Base-by-base conservation (phyloP, 1,140 invertebrate species). In the Triops longicaudatus region DNA sequence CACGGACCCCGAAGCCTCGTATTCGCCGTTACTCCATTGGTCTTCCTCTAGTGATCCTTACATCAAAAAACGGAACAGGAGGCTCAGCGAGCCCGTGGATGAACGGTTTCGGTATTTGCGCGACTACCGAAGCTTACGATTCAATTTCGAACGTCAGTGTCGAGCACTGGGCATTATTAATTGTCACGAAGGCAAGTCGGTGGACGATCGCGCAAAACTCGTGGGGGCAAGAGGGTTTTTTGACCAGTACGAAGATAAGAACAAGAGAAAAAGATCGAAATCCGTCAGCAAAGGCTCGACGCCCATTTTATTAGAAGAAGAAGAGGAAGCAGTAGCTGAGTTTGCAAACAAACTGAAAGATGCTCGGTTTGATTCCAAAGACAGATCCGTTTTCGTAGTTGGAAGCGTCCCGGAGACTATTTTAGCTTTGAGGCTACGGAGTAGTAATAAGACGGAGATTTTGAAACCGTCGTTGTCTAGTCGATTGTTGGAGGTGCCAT, bases 61-160 rank as follows among this genome's bases (percentile, higher is more conserved):
- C 17, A 14, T 63, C 50, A 63, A 63, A 22, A 63, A 63, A 63
- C 50, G 50, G 22, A 63, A 75, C 72, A 14, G 37, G 26, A 26
- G 44, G 26, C 74, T 44, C 4, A 44, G 26, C 11, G 41, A 37
- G 27, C 26, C 37, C 41, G 43, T 75, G 26, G 43, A 77, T 31
- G 76, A 77, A n/a, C 72, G 26, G 7, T 41, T 37, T 77, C 27
- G 63, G 11, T 77, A 77, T 72, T 77, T 77, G 9, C 50, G 71
- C 3, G 80, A 80, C 73, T 81, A 81, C 73, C 79, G 80, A 27
- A 81, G 80, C 73, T 75, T 81, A 77, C 80, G 79, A 6, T 80
- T 81, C 37, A 74, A 72, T 22, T 63, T 63, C 3, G 50, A 63
- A 22, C 50, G 50, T 17, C 50, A 63, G n/a, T 63, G 50, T 63